Percentiles rank a stretch among this genome's conserved stretches.
Evolutionary conservation across 2,888 invertebrate genomes (phyloP).

Genomic region (Cryptocephalus primarius): DNA sequence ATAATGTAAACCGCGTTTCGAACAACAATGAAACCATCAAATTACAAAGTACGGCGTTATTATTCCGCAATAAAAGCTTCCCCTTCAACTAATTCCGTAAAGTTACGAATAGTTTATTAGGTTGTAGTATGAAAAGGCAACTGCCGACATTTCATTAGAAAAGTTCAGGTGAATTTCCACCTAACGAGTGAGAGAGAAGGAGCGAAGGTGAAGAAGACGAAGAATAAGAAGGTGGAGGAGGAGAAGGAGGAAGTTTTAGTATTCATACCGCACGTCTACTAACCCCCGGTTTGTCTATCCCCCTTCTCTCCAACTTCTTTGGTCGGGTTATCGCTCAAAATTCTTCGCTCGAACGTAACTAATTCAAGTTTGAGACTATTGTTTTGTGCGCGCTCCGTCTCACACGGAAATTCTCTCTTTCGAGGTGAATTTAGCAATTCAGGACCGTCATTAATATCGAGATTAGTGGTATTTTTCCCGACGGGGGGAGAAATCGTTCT

Average conservation of each 20-base stretch:
- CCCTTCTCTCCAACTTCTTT: slow-evolving; percentile 32
- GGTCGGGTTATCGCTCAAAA: slow-evolving; percentile 38
- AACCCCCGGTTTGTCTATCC: slow-evolving; percentile 28
- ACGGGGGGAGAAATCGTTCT: no score
- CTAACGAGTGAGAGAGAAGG: slow-evolving; percentile 7
- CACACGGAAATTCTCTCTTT: background rate
- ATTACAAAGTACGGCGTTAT: no score
- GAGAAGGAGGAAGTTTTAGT: slow-evolving; percentile 15
- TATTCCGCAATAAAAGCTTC: no score
- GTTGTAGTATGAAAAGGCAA: no score
- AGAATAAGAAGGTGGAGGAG: background rate
- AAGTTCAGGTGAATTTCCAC: slow-evolving; percentile 19
- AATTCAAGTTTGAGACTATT: slow-evolving; percentile 40
- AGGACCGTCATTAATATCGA: no score
- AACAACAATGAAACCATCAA: no score
- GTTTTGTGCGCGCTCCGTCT: slow-evolving; percentile 19
- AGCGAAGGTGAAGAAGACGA: no score
- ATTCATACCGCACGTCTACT: slow-evolving; percentile 24
- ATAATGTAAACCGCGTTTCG: no score
- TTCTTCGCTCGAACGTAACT: slow-evolving; percentile 39
- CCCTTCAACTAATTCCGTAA: background rate
- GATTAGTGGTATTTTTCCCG: no score
- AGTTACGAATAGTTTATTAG: background rate
- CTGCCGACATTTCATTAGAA: slow-evolving; percentile 21
- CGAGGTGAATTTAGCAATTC: no score